A percentile compares a stretch with the other conserved stretches of the same genome.
Conservation (phyloP, 1,140 invertebrate genomes). For the Homalodisca vitripennis region DNA sequence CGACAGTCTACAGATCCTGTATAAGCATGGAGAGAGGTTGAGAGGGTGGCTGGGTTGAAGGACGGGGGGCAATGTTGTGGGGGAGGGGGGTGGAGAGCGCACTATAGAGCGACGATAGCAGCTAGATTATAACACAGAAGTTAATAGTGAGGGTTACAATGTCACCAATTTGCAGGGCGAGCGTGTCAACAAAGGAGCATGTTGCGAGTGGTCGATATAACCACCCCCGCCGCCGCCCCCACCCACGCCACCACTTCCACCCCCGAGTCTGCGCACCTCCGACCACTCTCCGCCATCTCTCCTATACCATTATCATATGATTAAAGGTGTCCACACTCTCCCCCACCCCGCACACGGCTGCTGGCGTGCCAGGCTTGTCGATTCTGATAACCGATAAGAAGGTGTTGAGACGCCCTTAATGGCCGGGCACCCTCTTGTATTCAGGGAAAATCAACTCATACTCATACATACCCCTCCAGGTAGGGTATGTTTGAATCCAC, state of each 20-base stretch:
- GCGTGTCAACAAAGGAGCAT: conserved; percentile 9
- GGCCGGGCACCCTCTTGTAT: too few relatives aligned
- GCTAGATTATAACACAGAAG: conserved; percentile 24
- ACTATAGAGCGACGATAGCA: conserved; percentile 23
- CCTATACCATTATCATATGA: too few relatives aligned
- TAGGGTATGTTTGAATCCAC: too few relatives aligned
- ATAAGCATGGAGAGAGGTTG: too few relatives aligned
- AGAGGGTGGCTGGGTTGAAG: background rate
- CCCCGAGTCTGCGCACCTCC: too few relatives aligned
- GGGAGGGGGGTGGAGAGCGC: background rate
- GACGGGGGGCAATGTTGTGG: background rate
- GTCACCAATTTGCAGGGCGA: conserved; percentile 23
- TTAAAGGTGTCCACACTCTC: too few relatives aligned
- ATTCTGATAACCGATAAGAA: background rate
- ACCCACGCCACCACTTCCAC: too few relatives aligned
- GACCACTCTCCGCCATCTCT: too few relatives aligned
- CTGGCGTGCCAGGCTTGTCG: background rate
- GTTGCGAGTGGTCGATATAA: conserved; percentile 9
- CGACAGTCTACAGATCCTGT: too few relatives aligned
- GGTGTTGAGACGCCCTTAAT: background rate
- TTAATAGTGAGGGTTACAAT: conserved; percentile 22
- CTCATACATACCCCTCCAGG: too few relatives aligned
- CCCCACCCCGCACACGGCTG: background rate
- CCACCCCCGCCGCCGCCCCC: too few relatives aligned
- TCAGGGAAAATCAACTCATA: too few relatives aligned